phyloP scores from a whole-genome alignment of 1,140 invertebrate genomes.

The Laodelphax striatellus region DNA sequence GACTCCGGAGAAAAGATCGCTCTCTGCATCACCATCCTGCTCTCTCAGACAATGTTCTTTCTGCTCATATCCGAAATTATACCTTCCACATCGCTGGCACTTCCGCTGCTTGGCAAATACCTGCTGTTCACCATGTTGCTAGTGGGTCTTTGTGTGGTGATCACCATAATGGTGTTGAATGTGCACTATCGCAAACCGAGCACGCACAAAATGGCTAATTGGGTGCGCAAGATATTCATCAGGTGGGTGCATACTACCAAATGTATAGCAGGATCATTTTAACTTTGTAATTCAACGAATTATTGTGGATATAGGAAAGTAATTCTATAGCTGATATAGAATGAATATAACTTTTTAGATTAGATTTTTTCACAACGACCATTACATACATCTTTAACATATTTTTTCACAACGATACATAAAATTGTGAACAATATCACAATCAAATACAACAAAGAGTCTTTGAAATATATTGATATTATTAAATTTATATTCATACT shows the following conservation, averaged over 20 bases:
- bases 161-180: constrained; percentile 95
- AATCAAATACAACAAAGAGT: too few species aligned
- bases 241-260: constrained; percentile 33
- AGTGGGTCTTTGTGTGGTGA: constrained; percentile 89
- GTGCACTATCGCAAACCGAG: constrained; percentile 98
- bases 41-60: constrained; percentile 99
- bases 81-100: constrained; percentile 91
- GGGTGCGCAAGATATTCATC: constrained; percentile 82
- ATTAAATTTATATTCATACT: too few species aligned
- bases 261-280: too few species aligned
- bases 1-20: constrained; percentile 98
- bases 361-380: too few species aligned
- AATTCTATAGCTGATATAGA: too few species aligned
- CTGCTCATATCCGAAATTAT: constrained; percentile 96
- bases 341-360: too few species aligned
- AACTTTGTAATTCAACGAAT: too few species aligned
- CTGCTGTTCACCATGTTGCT: constrained; percentile 97
- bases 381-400: too few species aligned
- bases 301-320: too few species aligned
- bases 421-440: too few species aligned
- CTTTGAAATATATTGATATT: too few species aligned
- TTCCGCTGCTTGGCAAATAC: constrained; percentile 95
- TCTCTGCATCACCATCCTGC: constrained; percentile 93
- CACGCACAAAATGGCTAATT: constrained; percentile 92
- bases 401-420: too few species aligned